Evolutionary conservation across 2,797 vertebrate species (phyloP), one percentile per base, ranked within the genome.

Genomic region (Pitangus sulphuratus): DNA sequence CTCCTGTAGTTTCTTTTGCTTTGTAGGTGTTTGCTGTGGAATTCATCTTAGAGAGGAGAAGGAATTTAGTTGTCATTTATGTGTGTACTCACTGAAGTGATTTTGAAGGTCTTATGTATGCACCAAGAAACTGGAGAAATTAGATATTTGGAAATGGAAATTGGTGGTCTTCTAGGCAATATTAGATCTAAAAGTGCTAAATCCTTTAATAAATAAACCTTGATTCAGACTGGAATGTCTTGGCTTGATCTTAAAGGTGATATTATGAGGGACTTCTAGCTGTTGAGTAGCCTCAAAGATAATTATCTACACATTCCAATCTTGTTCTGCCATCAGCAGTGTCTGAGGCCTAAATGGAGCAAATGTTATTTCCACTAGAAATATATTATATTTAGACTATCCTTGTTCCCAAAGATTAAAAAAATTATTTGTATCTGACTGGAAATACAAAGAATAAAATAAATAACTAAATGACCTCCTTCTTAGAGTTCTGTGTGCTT

Each of bases 171-270:
- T 98, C 97, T 97, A 98, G 96, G 94, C 93, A 98, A 96, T 98
- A 98, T 97, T 93, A 95, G 95, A 98, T 98, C 97, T 97, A 90
- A 98, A 98, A 98, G 97, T 98, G 98, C 97, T 98, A 98, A 98
- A 98, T 98, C 97, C 97, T 98, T 98, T 98, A 97, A 97, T 97
- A 98, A 98, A 98, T 98, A 98, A 98, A 98, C 97, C 84, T 97
- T 97, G 96, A 97, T 98, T 98, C 95, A 97, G 97, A 94, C 94
- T 98, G 98, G 98, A 98, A 98, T 98, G 98, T 97, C 98, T 98
- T 98, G 98, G 98, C 98, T 97, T 98, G 97, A 98, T 98, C 95
- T 97, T 98, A 96, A 97, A 98, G 95, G 95, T 97, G 98, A 98
- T 98, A 98, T 95, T 98, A 91, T 83, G 90, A 95, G 81, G 97